Conservation (phyloP, 2,888 invertebrate genomes). For the Machimus atricapillus region DNA sequence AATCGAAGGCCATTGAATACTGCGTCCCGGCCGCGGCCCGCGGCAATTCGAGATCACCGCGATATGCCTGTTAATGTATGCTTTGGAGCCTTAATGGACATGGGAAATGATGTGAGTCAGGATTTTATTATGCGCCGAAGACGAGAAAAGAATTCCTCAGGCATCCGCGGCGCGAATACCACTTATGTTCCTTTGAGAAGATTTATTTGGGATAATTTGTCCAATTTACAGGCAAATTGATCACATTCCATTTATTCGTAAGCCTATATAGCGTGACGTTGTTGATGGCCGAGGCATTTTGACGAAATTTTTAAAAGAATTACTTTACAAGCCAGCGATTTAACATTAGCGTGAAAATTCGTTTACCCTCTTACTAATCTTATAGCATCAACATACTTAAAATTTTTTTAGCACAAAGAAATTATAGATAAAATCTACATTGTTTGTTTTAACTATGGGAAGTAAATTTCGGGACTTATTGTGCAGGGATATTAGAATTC, state of each 20-base stretch:
- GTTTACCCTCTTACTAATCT: no score
- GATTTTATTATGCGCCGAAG: background rate
- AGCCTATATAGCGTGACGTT: background rate
- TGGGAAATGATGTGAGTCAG: conserved; percentile 24
- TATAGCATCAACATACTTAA: no score
- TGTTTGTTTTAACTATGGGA: no score
- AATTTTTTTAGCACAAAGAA: no score
- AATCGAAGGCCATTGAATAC: background rate
- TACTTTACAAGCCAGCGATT: background rate
- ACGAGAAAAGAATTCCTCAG: conserved; percentile 19
- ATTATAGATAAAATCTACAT: no score
- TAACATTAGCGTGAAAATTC: background rate
- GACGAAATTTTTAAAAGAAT: background rate
- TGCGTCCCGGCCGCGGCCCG: background rate
- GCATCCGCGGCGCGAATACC: background rate
- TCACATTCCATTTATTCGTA: background rate
- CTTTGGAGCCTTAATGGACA: conserved; percentile 23
- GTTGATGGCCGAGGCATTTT: background rate
- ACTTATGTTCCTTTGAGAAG: background rate
- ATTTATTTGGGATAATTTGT: conserved; percentile 15
- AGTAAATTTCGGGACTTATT: no score
- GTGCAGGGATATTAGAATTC: no score
- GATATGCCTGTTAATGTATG: conserved; percentile 7
- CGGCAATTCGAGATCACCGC: background rate
- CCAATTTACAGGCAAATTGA: background rate